Conservation (phyloP, 2,113 vertebrate species). For the Mormyrus lacerda region DNA sequence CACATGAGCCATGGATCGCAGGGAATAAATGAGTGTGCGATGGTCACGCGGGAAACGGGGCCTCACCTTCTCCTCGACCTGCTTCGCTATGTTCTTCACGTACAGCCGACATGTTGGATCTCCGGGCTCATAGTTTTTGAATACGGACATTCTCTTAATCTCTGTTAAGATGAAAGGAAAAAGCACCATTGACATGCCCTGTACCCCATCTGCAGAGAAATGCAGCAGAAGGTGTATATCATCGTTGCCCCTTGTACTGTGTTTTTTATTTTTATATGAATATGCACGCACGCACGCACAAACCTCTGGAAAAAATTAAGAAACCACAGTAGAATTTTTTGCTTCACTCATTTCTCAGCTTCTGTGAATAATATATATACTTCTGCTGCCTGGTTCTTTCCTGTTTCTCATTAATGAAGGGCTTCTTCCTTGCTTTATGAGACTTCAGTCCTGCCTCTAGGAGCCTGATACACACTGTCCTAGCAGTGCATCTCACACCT, state of each 20-base stretch:
- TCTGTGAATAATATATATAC: too few species aligned
- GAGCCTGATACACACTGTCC: too few species aligned
- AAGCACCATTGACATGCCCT: neutral
- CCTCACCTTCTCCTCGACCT: conserved; percentile 88
- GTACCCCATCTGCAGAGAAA: neutral
- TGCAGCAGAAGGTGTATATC: neutral
- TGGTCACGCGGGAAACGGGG: neutral
- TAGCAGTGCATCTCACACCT: too few species aligned
- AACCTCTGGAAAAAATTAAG: too few species aligned
- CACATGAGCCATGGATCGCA: neutral
- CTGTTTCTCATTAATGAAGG: too few species aligned
- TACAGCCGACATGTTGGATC: conserved; percentile 95
- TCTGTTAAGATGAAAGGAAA: conserved; percentile 60
- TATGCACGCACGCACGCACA: neutral
- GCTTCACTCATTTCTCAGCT: too few species aligned
- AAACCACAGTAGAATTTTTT: too few species aligned
- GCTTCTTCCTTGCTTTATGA: too few species aligned
- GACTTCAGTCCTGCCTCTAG: too few species aligned
- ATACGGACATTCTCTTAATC: conserved; percentile 88
- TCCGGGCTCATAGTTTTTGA: conserved; percentile 88
- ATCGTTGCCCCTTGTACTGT: too few species aligned
- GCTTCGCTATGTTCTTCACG: conserved; percentile 93
- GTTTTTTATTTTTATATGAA: neutral
- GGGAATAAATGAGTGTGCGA: neutral
- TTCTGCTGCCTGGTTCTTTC: too few species aligned